These are phyloP conservation scores for Scaptodrosophila latifasciaeformis DNA, from an alignment of 2,888 invertebrate species.

Conservation along the genomic window DNA sequence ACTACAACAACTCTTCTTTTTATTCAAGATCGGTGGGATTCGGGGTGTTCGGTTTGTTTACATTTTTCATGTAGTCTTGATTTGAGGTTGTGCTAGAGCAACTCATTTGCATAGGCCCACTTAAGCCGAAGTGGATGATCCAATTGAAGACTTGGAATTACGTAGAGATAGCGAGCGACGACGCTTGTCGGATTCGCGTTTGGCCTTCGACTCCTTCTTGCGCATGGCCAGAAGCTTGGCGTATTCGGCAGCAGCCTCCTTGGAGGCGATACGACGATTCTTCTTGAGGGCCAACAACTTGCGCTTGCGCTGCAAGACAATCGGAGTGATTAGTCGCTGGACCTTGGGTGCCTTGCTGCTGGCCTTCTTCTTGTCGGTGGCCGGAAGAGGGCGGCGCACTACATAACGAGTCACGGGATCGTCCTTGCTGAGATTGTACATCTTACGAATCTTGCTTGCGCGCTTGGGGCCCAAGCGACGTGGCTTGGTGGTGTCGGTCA, in stretches of 20 bases:
- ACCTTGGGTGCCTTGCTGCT: constrained; percentile 92
- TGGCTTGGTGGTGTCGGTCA: constrained; percentile 94
- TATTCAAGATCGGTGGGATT: not conserved
- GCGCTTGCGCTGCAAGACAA: constrained; percentile 89
- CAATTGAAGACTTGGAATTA: constrained; percentile 86
- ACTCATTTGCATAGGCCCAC: not conserved
- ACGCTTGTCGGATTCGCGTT: constrained; percentile 86
- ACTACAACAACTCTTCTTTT: not conserved
- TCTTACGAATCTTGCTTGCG: constrained; percentile 83
- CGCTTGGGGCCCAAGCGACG: constrained; percentile 96
- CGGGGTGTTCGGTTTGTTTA: not conserved
- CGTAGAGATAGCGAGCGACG: constrained; percentile 88
- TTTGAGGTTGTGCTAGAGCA: not conserved
- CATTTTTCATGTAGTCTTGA: too few species aligned
- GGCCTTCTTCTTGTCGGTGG: constrained; percentile 85
- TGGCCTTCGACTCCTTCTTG: constrained; percentile 90
- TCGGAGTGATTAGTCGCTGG: constrained; percentile 93
- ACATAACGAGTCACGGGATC: constrained; percentile 98
- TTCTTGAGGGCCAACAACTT: constrained; percentile 90
- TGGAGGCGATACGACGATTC: constrained; percentile 84
- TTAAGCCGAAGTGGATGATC: constrained; percentile 2
- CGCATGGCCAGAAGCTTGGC: constrained; percentile 92
- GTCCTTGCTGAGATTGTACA: constrained; percentile 95
- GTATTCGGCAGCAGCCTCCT: constrained; percentile 90
- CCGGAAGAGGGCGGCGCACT: constrained; percentile 91